These are phyloP conservation scores for Cyanoramphus novaezelandiae DNA, from an alignment of 2,113 vertebrate genomes.

Conservation along the genomic window DNA sequence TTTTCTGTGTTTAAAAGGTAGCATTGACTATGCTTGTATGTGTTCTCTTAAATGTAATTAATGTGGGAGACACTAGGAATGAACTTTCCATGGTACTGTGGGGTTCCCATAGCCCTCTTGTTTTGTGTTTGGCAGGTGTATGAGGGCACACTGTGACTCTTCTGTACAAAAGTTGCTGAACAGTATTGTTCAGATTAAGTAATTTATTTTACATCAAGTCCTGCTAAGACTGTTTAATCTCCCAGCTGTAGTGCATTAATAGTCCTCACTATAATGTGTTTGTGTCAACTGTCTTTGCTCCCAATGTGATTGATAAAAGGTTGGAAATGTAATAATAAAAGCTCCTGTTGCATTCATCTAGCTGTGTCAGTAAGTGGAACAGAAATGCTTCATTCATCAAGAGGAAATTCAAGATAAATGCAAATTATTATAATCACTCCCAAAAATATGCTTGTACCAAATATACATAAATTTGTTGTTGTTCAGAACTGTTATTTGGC, in stretches of 20 bases:
- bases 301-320: conserved; percentile 34
- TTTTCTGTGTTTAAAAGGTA: conserved; percentile 1
- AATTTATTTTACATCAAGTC: neutral
- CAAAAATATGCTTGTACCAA: conserved; percentile 40
- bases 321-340: conserved; percentile 18
- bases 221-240: conserved; percentile 46
- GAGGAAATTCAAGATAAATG: conserved; percentile 61
- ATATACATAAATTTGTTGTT: conserved; percentile 57
- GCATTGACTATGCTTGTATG: neutral
- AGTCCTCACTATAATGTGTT: neutral
- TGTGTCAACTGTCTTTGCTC: conserved; percentile 38
- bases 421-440: conserved; percentile 51
- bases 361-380: neutral
- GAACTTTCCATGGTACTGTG: neutral
- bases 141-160: neutral
- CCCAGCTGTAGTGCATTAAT: conserved; percentile 15
- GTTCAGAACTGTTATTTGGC: conserved; percentile 57
- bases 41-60: neutral
- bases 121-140: neutral
- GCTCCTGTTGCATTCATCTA: conserved; percentile 30
- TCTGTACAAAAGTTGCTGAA: neutral
- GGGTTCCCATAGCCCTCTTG: neutral
- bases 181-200: neutral
- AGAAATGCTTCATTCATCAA: conserved; percentile 47
- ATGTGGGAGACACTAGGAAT: neutral